Evolutionary conservation across 2,113 vertebrate genomes (phyloP).

Genomic region (Chunga burmeisteri): DNA sequence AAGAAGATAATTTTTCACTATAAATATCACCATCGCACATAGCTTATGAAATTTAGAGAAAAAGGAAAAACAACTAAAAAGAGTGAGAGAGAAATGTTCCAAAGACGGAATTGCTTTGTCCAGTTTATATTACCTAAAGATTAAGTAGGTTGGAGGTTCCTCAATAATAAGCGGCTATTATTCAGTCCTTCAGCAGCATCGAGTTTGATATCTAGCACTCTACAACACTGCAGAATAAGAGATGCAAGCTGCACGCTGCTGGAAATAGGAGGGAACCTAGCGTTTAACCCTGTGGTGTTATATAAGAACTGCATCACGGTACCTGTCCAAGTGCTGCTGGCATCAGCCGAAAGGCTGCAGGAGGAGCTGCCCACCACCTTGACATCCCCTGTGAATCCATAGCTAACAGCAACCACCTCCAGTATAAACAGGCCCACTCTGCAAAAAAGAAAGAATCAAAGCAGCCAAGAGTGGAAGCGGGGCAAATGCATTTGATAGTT

Average conservation of each 20-base stretch:
- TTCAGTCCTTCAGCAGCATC: neutral
- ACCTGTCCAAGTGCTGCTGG: neutral
- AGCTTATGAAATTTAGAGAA: neutral
- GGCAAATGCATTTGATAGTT: neutral
- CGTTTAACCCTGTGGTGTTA: neutral
- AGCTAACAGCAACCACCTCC: neutral
- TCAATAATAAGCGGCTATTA: neutral
- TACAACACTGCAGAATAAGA: neutral
- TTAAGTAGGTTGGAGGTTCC: neutral
- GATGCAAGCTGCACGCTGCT: neutral
- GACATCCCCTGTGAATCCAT: neutral
- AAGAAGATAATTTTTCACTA: neutral
- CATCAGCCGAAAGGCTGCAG: neutral
- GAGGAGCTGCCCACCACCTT: neutral
- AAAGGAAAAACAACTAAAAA: neutral
- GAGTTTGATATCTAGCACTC: neutral
- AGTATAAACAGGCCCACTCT: neutral
- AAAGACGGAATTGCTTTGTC: neutral
- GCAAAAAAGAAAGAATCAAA: neutral
- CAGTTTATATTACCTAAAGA: neutral
- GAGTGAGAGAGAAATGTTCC: neutral
- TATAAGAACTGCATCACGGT: constrained; percentile 12
- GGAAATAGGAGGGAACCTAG: neutral
- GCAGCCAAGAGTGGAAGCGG: neutral
- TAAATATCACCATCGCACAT: neutral